A percentile compares a stretch with the other conserved stretches of the same genome.
These are phyloP conservation scores for Hesperophylax magnus DNA, from an alignment of 1,140 invertebrate genomes.

Conservation along the genomic window DNA sequence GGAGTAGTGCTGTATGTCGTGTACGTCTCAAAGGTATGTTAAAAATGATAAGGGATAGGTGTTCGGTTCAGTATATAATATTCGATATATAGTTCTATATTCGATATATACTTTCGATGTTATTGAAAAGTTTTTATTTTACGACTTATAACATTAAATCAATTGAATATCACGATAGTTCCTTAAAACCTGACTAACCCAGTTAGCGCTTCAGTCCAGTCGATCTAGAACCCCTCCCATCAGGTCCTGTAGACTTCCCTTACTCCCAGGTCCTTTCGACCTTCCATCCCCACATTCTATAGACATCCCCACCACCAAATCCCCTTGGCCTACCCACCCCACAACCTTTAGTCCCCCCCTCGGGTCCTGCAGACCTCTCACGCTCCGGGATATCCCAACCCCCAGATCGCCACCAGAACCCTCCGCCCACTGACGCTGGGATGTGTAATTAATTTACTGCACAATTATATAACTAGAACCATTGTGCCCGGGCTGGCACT, in stretches of 20 bases:
- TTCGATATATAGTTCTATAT: no score
- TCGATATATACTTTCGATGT: no score
- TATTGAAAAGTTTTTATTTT: no score
- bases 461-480: slow-evolving; percentile 55
- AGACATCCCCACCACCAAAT: no score
- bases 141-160: no score
- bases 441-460: slow-evolving; percentile 57
- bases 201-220: neutral
- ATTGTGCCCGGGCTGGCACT: slow-evolving; percentile 31
- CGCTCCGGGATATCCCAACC: neutral
- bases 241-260: neutral
- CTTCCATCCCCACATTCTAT: neutral
- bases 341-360: neutral
- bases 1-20: no score
- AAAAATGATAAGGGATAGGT: no score
- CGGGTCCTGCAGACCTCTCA: neutral
- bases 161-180: no score
- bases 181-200: no score
- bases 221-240: neutral
- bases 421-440: neutral
- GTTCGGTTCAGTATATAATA: no score
- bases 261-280: neutral
- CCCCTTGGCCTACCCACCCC: no score
- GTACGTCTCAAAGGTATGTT: no score
- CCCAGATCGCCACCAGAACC: neutral